A percentile compares a stretch with the other conserved stretches of the same genome.
Evolutionary conservation across 1,140 invertebrate species (phyloP).

Genomic region (Onthophagus taurus): DNA sequence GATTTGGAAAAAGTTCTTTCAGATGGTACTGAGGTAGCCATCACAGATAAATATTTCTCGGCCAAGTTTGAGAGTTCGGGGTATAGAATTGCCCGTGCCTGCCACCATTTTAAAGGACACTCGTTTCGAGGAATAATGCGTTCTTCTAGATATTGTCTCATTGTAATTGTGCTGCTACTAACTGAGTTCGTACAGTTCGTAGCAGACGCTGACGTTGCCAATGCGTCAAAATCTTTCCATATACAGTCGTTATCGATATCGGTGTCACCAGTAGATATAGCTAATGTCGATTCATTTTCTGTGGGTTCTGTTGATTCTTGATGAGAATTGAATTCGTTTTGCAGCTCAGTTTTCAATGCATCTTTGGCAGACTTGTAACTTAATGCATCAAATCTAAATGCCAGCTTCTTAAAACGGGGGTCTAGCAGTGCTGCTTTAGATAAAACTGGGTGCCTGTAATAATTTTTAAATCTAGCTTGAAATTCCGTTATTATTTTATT

Average conservation of each 20-base stretch:
- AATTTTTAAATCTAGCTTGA: constrained; percentile 24
- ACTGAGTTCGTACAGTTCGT: constrained; percentile 17
- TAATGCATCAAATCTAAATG: constrained; percentile 24
- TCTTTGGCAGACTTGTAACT: constrained; percentile 27
- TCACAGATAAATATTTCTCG: no score
- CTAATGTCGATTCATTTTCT: constrained; percentile 6
- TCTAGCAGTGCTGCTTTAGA: constrained; percentile 26
- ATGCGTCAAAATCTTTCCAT: constrained; percentile 22
- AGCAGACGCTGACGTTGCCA: constrained; percentile 17
- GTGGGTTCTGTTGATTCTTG: constrained; percentile 18
- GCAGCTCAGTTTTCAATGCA: constrained; percentile 27
- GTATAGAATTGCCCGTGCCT: no score
- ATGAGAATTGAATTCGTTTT: constrained; percentile 23
- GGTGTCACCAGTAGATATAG: constrained; percentile 20
- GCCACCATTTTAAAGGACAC: no score
- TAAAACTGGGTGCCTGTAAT: constrained; percentile 23
- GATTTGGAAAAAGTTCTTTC: no score
- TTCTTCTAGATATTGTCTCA: constrained; percentile 26
- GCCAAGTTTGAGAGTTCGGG: no score
- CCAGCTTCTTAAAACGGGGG: constrained; percentile 22
- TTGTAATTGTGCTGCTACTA: constrained; percentile 22
- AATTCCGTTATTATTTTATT: constrained; percentile 24
- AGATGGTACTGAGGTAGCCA: no score
- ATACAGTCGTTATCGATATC: constrained; percentile 18
- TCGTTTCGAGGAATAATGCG: constrained; percentile 22